phyloP scores from a whole-genome alignment of 2,797 vertebrate species.

The Enteromius fasciolatus region DNA sequence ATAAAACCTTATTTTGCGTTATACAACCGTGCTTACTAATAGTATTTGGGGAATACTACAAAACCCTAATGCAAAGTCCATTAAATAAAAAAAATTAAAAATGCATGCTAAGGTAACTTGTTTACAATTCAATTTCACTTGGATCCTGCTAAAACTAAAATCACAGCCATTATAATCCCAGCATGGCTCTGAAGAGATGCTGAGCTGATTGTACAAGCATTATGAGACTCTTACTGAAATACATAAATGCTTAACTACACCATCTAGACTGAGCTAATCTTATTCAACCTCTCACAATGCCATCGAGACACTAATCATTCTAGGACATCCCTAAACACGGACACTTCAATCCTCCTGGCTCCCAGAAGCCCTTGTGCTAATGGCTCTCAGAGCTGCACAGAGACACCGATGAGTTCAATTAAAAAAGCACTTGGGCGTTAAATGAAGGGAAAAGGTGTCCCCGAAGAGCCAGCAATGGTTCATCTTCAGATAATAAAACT shows the following conservation, averaged over 20 bases:
- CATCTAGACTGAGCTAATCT: background rate
- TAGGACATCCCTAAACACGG: slow-evolving; percentile 42
- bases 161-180: background rate
- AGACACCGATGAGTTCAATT: slow-evolving; percentile 45
- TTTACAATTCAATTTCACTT: slow-evolving; percentile 9
- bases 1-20: background rate
- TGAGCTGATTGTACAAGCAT: slow-evolving; percentile 13
- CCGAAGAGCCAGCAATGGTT: slow-evolving; percentile 2
- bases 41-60: background rate
- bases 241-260: slow-evolving; percentile 18
- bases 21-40: background rate
- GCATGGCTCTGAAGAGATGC: background rate
- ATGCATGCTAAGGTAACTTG: background rate
- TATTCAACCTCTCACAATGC: slow-evolving; percentile 20
- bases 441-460: slow-evolving; percentile 33
- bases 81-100: background rate
- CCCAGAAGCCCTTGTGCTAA: slow-evolving; percentile 40
- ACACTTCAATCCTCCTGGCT: slow-evolving; percentile 19
- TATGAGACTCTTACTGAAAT: slow-evolving; percentile 5
- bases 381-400: slow-evolving; percentile 27
- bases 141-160: background rate
- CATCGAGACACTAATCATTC: slow-evolving; percentile 39
- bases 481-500: slow-evolving; percentile 28
- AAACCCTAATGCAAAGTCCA: background rate
- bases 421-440: slow-evolving; percentile 48